These are phyloP conservation scores for Acronicta leporina DNA, from an alignment of 2,888 invertebrate species.

Conservation along the genomic window DNA sequence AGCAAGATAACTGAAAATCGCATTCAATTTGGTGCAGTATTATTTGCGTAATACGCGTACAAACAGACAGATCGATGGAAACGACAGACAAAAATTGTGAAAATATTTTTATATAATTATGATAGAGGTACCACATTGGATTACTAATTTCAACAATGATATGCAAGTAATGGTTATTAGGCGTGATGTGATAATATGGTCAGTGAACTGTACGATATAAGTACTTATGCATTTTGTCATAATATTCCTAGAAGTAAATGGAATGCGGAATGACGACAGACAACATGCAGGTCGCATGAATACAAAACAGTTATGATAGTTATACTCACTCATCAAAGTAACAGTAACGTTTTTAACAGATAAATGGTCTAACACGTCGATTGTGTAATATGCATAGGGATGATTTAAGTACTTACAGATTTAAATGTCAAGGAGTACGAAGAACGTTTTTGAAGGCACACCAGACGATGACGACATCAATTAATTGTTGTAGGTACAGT, in stretches of 20 bases:
- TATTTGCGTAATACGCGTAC: too few relatives aligned
- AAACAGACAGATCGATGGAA: too few relatives aligned
- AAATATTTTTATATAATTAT: too few relatives aligned
- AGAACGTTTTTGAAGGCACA: neutral
- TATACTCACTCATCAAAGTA: slow-evolving; percentile 53
- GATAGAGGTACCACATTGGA: neutral
- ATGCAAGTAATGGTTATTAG: neutral
- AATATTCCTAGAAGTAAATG: slow-evolving; percentile 76
- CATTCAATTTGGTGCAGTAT: too few relatives aligned
- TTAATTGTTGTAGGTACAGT: too few relatives aligned
- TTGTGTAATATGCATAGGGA: slow-evolving; percentile 2
- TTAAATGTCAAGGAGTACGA: neutral
- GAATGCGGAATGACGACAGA: slow-evolving; percentile 80
- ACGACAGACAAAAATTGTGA: too few relatives aligned
- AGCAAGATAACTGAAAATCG: too few relatives aligned
- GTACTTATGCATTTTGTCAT: slow-evolving; percentile 60
- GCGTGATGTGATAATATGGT: neutral
- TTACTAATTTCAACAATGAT: neutral
- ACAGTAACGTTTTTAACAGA: slow-evolving; percentile 50
- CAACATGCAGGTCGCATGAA: slow-evolving; percentile 74
- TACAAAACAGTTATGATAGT: slow-evolving; percentile 75
- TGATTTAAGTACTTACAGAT: neutral
- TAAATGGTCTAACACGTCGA: slow-evolving; percentile 18
- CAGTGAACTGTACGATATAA: slow-evolving; percentile 15
- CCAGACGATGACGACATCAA: neutral